Conservation (phyloP, 2,113 vertebrate genomes). For the Acanthisitta chloris region DNA sequence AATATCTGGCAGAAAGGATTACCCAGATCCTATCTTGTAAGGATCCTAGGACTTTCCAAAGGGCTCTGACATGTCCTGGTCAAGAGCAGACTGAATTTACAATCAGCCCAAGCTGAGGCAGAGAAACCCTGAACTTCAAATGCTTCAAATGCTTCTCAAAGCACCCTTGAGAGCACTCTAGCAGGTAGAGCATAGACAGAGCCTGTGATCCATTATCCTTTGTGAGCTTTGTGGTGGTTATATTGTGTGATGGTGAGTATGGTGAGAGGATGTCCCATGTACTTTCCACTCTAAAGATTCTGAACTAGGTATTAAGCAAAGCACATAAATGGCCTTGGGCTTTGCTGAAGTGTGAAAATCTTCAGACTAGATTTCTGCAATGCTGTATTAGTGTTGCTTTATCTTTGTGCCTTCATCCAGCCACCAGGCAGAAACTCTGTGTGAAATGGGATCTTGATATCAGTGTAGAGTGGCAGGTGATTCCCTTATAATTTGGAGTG, state of each 20-base stretch:
- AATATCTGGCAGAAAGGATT: neutral
- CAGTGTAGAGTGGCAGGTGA: neutral
- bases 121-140: neutral
- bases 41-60: neutral
- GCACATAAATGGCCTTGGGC: neutral
- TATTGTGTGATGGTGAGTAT: no score
- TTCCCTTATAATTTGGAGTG: neutral
- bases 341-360: neutral
- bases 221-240: neutral
- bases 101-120: neutral
- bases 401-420: neutral
- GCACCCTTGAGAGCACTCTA: neutral
- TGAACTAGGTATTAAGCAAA: neutral
- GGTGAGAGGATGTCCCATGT: neutral
- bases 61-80: neutral
- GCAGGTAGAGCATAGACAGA: neutral
- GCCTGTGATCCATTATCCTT: accelerated
- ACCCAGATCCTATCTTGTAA: neutral
- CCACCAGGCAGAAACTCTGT: neutral
- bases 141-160: neutral
- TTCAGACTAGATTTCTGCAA: neutral
- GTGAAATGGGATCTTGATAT: neutral
- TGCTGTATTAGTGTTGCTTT: accelerated
- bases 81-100: neutral
- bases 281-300: neutral